phyloP scores from a whole-genome alignment of 2,888 invertebrate genomes.

The Hofmannophila pseudospretella region DNA sequence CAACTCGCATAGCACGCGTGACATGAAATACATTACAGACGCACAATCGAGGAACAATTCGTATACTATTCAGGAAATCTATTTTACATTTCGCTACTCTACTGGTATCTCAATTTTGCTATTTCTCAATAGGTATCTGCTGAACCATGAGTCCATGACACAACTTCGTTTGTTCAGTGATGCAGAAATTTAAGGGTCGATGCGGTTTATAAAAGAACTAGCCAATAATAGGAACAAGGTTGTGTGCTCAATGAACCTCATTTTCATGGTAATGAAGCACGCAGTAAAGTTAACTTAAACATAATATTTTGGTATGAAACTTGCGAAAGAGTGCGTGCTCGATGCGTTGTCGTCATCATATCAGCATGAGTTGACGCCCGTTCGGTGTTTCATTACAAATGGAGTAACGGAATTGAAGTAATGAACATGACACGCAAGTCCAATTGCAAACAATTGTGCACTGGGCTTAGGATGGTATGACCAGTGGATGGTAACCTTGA shows the following conservation, averaged over 20 bases:
- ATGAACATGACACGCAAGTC: conserved; percentile 7
- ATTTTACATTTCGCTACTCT: too few relatives aligned
- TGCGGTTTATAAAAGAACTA: conserved; percentile 10
- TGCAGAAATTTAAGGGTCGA: conserved; percentile 3
- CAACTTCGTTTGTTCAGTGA: not conserved
- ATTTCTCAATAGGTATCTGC: too few relatives aligned
- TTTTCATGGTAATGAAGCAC: conserved; percentile 18
- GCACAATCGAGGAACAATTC: too few relatives aligned
- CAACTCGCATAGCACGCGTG: too few relatives aligned
- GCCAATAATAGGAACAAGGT: conserved; percentile 7
- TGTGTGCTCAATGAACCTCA: conserved; percentile 11
- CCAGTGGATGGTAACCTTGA: too few relatives aligned
- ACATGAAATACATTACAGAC: too few relatives aligned
- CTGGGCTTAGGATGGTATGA: too few relatives aligned
- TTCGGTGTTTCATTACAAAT: conserved; percentile 20
- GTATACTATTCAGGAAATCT: too few relatives aligned
- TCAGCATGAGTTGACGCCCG: not conserved
- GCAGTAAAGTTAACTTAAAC: conserved; percentile 20
- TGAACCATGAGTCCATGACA: too few relatives aligned
- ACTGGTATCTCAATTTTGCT: too few relatives aligned
- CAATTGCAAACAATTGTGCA: conserved; percentile 7
- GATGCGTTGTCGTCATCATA: not conserved
- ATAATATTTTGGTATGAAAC: conserved; percentile 18
- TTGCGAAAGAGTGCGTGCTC: not conserved
- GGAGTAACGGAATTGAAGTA: conserved; percentile 8